Conservation (phyloP, 2,888 invertebrate genomes). For the Diarsia mendica region DNA sequence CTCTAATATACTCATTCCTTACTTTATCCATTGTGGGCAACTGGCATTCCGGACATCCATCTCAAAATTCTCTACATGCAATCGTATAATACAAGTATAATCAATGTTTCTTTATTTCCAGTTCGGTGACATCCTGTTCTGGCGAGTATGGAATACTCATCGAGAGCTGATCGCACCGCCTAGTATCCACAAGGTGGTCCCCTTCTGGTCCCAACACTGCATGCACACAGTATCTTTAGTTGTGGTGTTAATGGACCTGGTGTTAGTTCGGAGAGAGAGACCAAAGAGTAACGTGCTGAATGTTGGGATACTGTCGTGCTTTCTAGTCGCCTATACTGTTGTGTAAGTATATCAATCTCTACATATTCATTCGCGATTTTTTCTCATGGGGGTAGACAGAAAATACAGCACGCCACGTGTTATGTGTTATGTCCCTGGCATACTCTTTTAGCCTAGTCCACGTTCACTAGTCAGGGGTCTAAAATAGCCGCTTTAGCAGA, state of each 20-base stretch:
- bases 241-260: slow-evolving; percentile 77
- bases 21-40: too few species aligned
- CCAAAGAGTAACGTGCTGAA: slow-evolving; percentile 74
- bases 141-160: slow-evolving; percentile 82
- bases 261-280: slow-evolving; percentile 76
- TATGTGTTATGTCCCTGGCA: background rate
- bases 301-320: slow-evolving; percentile 69
- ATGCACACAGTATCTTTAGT: slow-evolving; percentile 83
- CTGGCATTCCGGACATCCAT: too few species aligned
- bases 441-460: background rate
- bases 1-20: too few species aligned
- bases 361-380: background rate
- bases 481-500: too few species aligned
- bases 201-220: slow-evolving; percentile 83
- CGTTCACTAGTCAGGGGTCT: background rate
- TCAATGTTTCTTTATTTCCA: slow-evolving; percentile 64
- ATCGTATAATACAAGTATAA: background rate
- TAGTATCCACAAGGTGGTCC: slow-evolving; percentile 75
- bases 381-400: background rate
- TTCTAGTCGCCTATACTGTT: slow-evolving; percentile 71
- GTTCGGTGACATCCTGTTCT: slow-evolving; percentile 84
- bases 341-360: slow-evolving; percentile 75
- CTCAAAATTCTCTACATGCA: too few species aligned
- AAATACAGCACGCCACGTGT: background rate
- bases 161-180: slow-evolving; percentile 77